These are phyloP conservation scores for Sarcophaga variegata DNA, from an alignment of 2,888 invertebrate species.

Conservation along the genomic window DNA sequence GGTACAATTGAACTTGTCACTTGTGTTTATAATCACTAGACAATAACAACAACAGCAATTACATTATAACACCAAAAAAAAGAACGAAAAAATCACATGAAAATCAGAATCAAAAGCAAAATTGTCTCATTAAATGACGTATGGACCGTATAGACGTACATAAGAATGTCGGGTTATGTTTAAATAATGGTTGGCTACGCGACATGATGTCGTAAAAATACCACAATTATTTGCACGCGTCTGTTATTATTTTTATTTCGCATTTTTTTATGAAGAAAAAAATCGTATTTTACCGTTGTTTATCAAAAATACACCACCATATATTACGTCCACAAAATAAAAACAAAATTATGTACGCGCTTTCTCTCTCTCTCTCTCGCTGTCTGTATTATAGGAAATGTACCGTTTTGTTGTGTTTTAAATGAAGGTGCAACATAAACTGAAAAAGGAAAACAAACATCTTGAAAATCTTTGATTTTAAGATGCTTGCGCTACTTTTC, in stretches of 20 bases:
- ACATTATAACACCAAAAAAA: background rate
- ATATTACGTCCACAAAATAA: too few species aligned
- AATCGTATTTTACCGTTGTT: background rate
- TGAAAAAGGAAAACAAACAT: conserved; percentile 40
- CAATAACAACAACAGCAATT: conserved; percentile 41
- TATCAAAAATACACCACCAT: background rate
- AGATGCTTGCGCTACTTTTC: conserved; percentile 55
- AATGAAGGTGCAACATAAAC: conserved; percentile 58
- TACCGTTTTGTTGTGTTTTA: background rate
- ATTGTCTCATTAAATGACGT: conserved; percentile 61
- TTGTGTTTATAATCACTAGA: conserved; percentile 62
- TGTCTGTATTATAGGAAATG: background rate
- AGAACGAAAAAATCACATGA: too few species aligned
- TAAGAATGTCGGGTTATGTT: too few species aligned
- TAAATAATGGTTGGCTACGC: conserved; percentile 29
- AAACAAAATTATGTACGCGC: too few species aligned
- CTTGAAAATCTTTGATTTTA: conserved; percentile 41
- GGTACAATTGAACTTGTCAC: conserved; percentile 59
- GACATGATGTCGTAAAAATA: conserved; percentile 53
- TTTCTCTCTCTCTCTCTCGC: too few species aligned
- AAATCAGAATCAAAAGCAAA: conserved; percentile 5
- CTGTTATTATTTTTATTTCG: conserved; percentile 29
- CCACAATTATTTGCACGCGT: conserved; percentile 61
- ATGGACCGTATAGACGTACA: background rate
- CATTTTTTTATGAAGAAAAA: conserved; percentile 12